These are phyloP conservation scores for Cataglyphis cursor DNA, from an alignment of 2,888 invertebrate species.

Conservation along the genomic window DNA sequence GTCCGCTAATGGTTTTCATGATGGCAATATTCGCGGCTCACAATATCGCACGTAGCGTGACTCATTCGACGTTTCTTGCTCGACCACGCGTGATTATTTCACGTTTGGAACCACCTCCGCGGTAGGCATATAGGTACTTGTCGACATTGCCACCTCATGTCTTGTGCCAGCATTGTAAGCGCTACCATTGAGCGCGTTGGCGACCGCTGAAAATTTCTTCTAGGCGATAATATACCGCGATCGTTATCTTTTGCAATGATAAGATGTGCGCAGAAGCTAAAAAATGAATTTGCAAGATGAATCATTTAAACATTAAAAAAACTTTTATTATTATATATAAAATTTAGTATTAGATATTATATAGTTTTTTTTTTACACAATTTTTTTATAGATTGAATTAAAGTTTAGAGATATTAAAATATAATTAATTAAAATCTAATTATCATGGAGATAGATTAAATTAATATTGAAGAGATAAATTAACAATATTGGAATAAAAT, in stretches of 20 bases:
- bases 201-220: constrained; percentile 52
- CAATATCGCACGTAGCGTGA: constrained; percentile 72
- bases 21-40: constrained; percentile 63
- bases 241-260: too few species aligned
- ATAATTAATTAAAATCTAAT: not conserved
- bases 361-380: too few species aligned
- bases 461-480: constrained; percentile 22
- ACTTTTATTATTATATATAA: too few species aligned
- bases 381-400: not conserved
- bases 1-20: constrained; percentile 54
- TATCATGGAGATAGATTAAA: not conserved
- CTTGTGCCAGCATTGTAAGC: constrained; percentile 52
- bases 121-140: constrained; percentile 62
- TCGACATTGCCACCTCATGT: constrained; percentile 72
- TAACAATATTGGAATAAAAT: constrained; percentile 1
- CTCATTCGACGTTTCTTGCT: constrained; percentile 75
- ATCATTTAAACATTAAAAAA: too few species aligned
- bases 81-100: constrained; percentile 80
- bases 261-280: too few species aligned
- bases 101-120: constrained; percentile 78
- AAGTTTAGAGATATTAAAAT: not conserved
- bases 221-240: constrained; percentile 40
- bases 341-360: too few species aligned
- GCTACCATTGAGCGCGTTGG: constrained; percentile 63
- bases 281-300: too few species aligned